Conservation (phyloP, 2,888 invertebrate species). For the Patella pellucida region DNA sequence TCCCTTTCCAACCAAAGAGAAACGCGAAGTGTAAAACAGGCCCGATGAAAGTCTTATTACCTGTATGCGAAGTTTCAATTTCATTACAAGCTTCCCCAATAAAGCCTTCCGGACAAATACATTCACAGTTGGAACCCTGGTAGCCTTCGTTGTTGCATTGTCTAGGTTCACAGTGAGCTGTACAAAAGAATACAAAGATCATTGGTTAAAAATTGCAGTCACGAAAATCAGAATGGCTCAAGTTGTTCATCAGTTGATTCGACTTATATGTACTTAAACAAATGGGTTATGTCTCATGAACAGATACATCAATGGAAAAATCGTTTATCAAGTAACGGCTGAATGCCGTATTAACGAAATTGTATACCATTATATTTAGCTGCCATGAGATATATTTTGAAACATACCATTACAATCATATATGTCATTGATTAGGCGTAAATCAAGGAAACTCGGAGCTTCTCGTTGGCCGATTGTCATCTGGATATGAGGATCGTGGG, state of each 20-base stretch:
- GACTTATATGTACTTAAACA: no score
- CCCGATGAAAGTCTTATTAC: background rate
- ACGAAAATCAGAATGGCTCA: no score
- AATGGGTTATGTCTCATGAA: no score
- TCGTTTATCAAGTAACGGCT: background rate
- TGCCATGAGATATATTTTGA: background rate
- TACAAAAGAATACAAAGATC: background rate
- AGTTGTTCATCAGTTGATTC: no score
- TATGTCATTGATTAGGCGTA: conserved; percentile 48
- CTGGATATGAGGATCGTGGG: conserved; percentile 45
- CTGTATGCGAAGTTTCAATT: conserved; percentile 6
- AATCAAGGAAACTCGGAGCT: conserved; percentile 50
- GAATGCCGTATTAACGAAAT: background rate
- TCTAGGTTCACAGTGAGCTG: conserved; percentile 13
- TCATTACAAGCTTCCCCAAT: conserved; percentile 13
- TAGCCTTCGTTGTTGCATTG: conserved; percentile 19
- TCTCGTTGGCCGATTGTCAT: conserved; percentile 54
- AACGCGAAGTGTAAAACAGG: no score
- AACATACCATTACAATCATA: conserved; percentile 49
- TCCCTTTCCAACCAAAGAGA: no score
- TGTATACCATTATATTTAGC: background rate
- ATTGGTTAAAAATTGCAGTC: no score
- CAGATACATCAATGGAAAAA: no score
- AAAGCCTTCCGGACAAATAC: conserved; percentile 22
- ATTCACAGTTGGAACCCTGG: conserved; percentile 16